Base-by-base conservation (phyloP, 2,797 vertebrate species). In the Hyperoplus lanceolatus region DNA sequence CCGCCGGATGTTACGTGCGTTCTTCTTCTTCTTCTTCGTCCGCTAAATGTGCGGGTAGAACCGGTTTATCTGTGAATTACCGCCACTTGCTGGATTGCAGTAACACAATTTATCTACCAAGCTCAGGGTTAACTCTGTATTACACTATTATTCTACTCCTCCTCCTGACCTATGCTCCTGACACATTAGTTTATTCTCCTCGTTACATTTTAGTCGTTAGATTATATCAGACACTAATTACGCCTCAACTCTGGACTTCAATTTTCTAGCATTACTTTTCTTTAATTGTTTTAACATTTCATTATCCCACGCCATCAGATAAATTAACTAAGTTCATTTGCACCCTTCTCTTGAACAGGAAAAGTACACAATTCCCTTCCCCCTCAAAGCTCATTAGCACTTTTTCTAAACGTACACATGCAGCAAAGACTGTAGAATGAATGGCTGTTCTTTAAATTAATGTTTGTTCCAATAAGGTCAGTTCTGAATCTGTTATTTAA, bases 1-100 rank as follows among this genome's bases (percentile, higher is more conserved):
- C 58, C 79, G 81, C 58, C 79, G 81, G 79, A 84, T 14, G 36
- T 76, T 58, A 63, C 50, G 13, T 0, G 1, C 4, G 0, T 3
- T 0, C 1, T 15, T 46, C 56, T 70, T 81, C 56, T 70, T 81
- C 58, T 72, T 69, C 50, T 42, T 70, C 2, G 39, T 13, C 0
- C 12, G 10, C 1, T 36, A 41, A 3, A 61, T 18, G 38, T 0
- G 3, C 3, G 13, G 4, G 12, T 10, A 1, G 6, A 41, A 54
- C 10, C 0, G 1, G 5, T 0, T n/a, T 3, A 8, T 8, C 6
- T 0, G 1, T 0, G 8, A 3, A 3, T n/a, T 70, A 46, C 12
- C 6, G 73, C 70, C 71, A 14, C 42, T 65, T 11, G 42, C 4
- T 6, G 62, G 13, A 12, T 9, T 29, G 5, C 12, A 14, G 21